Conservation (phyloP, 2,113 vertebrate species). For the Pangasianodon gigas region DNA sequence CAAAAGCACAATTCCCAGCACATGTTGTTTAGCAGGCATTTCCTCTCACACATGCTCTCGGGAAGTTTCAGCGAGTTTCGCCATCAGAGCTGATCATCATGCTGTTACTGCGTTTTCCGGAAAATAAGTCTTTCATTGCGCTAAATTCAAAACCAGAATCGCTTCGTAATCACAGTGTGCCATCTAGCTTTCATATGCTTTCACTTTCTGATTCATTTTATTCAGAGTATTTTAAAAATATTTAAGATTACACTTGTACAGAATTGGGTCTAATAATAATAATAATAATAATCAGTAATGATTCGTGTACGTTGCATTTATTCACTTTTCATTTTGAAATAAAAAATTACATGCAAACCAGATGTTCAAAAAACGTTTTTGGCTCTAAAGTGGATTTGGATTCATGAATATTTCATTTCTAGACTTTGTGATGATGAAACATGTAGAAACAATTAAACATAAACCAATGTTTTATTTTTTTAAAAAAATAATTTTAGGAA, state of each 20-base stretch:
- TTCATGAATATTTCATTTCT: neutral
- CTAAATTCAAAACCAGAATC: neutral
- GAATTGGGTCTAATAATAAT: neutral
- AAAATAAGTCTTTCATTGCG: neutral
- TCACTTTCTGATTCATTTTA: neutral
- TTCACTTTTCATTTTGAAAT: neutral
- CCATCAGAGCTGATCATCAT: neutral
- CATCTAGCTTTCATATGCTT: neutral
- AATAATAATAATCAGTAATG: neutral
- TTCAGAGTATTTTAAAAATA: neutral
- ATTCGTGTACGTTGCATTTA: neutral
- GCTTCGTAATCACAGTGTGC: neutral
- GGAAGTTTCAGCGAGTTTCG: neutral
- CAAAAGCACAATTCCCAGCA: neutral
- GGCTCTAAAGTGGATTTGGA: neutral
- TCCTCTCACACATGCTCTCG: constrained; percentile 1
- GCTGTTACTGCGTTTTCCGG: constrained; percentile 11
- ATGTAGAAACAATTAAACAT: neutral
- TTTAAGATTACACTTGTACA: neutral
- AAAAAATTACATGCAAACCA: neutral
- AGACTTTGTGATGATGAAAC: neutral
- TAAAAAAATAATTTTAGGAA: neutral
- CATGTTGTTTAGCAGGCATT: neutral
- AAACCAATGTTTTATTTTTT: neutral
- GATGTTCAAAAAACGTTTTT: neutral